These are phyloP conservation scores for Rhinogobio ventralis DNA, from an alignment of 2,797 vertebrate species.

Conservation along the genomic window DNA sequence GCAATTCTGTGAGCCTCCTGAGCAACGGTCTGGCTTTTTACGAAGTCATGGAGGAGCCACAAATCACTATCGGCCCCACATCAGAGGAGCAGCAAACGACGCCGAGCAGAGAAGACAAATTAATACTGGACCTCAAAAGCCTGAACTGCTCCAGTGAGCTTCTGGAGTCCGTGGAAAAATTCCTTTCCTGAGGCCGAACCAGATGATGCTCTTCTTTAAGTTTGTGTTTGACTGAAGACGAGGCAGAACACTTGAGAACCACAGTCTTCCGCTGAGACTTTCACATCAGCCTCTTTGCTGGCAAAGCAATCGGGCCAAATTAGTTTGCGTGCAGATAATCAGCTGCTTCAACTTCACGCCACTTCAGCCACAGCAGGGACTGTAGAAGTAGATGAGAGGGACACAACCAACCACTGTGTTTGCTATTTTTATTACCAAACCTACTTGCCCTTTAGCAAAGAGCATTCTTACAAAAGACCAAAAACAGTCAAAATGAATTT, in stretches of 20 bases:
- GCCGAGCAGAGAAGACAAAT: slow-evolving; percentile 46
- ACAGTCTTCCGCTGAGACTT: slow-evolving; percentile 19
- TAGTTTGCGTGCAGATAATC: neutral
- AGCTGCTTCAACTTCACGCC: neutral
- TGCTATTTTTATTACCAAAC: neutral
- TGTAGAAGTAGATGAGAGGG: neutral
- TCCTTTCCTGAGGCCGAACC: slow-evolving; percentile 46
- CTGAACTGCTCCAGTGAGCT: slow-evolving; percentile 54
- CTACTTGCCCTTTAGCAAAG: neutral
- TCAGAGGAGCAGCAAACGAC: slow-evolving; percentile 61
- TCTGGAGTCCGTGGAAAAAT: slow-evolving; percentile 57
- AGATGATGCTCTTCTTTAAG: neutral
- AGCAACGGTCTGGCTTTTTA: slow-evolving; percentile 43
- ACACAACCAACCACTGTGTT: slow-evolving; percentile 1
- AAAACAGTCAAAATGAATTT: neutral
- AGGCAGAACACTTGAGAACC: neutral
- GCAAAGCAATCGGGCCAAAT: neutral
- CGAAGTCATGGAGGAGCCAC: slow-evolving; percentile 48
- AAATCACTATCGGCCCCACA: slow-evolving; percentile 64
- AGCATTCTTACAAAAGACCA: neutral
- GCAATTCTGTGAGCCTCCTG: slow-evolving; percentile 20
- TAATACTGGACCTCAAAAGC: slow-evolving; percentile 56
- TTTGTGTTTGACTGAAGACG: neutral
- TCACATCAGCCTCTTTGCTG: neutral
- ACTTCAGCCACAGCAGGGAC: neutral